Percentiles rank a stretch among this genome's conserved stretches.
phyloP scores from a whole-genome alignment of 1,140 invertebrate species.

The Drosophila littoralis region DNA sequence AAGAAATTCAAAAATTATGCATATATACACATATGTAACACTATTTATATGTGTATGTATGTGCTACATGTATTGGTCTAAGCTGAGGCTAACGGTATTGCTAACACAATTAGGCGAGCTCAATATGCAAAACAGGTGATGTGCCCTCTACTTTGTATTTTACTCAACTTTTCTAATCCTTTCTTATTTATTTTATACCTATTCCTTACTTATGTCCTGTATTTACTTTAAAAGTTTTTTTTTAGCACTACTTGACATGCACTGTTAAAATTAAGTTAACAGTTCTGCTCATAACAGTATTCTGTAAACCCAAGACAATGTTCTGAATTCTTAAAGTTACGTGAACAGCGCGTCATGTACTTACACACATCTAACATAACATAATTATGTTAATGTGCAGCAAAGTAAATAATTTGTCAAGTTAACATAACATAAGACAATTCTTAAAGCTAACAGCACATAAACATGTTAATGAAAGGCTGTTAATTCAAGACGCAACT shows the following conservation, averaged over 20 bases:
- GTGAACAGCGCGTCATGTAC: background rate
- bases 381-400: background rate
- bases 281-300: no score
- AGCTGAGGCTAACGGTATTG: constrained; percentile 40
- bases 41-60: constrained; percentile 48
- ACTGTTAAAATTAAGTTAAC: no score
- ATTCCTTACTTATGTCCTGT: background rate
- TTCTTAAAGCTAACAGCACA: background rate
- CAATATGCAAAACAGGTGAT: constrained; percentile 60
- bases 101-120: constrained; percentile 35
- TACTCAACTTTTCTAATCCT: constrained; percentile 1
- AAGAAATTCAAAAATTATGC: constrained; percentile 59
- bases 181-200: background rate
- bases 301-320: no score
- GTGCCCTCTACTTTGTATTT: constrained; percentile 28
- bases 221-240: constrained; percentile 2
- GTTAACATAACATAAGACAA: background rate
- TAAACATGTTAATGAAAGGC: no score
- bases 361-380: background rate
- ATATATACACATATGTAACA: constrained; percentile 38
- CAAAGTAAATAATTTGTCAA: background rate
- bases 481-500: no score
- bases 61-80: constrained; percentile 42
- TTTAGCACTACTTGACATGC: no score
- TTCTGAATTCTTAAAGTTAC: background rate